Evolutionary conservation across 2,888 invertebrate species (phyloP).

Genomic region (Vanessa cardui): DNA sequence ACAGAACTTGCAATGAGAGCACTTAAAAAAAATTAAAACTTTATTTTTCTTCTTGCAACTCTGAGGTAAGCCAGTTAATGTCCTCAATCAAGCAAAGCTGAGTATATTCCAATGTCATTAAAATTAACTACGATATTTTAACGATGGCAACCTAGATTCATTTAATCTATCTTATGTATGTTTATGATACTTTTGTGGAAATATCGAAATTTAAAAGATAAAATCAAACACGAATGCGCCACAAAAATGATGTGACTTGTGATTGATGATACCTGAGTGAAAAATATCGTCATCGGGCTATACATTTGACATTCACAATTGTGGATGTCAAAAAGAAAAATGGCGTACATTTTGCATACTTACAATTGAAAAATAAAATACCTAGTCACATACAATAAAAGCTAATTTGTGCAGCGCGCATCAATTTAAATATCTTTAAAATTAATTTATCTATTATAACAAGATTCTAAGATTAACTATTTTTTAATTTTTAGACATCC

Average conservation of each 20-base stretch:
- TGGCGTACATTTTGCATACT: not conserved
- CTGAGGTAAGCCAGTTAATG: slow-evolving; percentile 55
- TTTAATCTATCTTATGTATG: no score
- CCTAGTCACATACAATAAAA: no score
- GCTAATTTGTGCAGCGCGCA: no score
- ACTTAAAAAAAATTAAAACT: slow-evolving; percentile 15
- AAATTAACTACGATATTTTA: slow-evolving; percentile 15
- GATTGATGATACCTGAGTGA: slow-evolving; percentile 1
- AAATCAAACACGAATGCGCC: no score
- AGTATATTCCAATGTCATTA: slow-evolving; percentile 54
- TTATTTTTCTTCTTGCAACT: slow-evolving; percentile 31
- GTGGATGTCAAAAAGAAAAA: not conserved
- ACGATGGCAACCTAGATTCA: not conserved
- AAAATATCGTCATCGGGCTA: not conserved
- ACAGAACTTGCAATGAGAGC: slow-evolving; percentile 12
- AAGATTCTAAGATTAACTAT: no score
- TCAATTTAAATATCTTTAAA: no score
- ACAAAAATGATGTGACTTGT: not conserved
- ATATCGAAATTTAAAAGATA: no score
- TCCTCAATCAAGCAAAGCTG: slow-evolving; percentile 53
- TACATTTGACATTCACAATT: slow-evolving; percentile 1
- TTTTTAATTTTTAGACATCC: no score
- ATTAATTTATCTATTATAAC: no score
- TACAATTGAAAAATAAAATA: not conserved
- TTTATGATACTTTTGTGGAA: no score